phyloP scores from a whole-genome alignment of 2,113 vertebrate species.

The Sinocyclocheilus anophthalmus region DNA sequence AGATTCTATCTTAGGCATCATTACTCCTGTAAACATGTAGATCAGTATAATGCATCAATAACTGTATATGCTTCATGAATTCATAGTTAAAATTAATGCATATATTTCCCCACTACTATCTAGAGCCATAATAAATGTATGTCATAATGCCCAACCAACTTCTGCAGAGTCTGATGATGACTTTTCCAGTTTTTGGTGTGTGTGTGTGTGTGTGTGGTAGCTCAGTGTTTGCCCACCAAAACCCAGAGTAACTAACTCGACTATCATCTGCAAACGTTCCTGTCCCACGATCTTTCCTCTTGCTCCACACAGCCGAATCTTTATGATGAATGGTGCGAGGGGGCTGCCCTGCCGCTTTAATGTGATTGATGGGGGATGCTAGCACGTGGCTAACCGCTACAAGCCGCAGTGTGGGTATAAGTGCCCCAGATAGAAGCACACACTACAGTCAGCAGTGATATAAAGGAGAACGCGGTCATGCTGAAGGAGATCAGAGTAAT shows the following conservation, averaged over 20 bases:
- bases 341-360: no score
- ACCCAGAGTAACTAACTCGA: background rate
- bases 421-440: constrained; percentile 35
- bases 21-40: background rate
- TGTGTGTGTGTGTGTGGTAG: background rate
- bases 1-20: background rate
- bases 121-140: background rate
- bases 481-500: constrained; percentile 41
- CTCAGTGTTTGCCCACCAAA: constrained; percentile 22
- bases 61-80: background rate
- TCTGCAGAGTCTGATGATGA: background rate
- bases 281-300: constrained; percentile 17
- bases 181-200: background rate
- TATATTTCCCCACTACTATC: background rate
- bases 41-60: background rate
- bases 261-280: background rate
- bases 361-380: no score
- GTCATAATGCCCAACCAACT: background rate
- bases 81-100: background rate
- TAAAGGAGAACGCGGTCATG: constrained; percentile 32
- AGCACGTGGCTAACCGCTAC: constrained; percentile 34
- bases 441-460: constrained; percentile 32
- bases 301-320: no score
- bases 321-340: no score
- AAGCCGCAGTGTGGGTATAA: constrained; percentile 34